Conservation (phyloP, 2,113 vertebrate genomes). For the Athene cunicularia region DNA sequence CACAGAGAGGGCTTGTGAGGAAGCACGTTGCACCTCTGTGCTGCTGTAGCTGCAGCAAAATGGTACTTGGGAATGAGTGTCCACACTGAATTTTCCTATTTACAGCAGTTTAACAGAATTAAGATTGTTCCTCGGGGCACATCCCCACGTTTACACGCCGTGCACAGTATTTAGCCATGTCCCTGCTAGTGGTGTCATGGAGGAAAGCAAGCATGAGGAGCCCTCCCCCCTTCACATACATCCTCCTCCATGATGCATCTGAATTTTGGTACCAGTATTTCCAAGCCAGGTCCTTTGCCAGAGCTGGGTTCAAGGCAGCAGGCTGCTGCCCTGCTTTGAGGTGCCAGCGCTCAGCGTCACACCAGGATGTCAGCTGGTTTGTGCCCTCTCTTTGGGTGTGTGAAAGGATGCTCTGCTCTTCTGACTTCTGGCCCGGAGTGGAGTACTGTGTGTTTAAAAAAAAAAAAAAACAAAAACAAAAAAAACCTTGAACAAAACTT, state of each 20-base stretch:
- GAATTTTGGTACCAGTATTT: not conserved
- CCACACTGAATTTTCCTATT: not conserved
- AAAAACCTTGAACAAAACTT: not conserved
- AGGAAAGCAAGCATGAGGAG: not conserved
- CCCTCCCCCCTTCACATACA: not conserved
- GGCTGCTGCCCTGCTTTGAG: not conserved
- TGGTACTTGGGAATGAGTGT: not conserved
- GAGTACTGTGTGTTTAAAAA: not conserved
- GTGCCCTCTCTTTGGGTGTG: not conserved
- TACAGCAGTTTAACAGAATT: not conserved
- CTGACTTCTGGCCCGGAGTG: not conserved
- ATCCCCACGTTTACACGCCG: rapidly evolving
- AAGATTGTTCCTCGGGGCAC: not conserved
- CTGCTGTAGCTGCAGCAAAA: not conserved
- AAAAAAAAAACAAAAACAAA: not conserved
- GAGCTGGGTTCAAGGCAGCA: not conserved
- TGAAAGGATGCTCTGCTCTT: not conserved
- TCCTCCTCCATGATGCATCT: not conserved
- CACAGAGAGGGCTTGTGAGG: not conserved
- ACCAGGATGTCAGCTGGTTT: not conserved
- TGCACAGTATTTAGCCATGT: not conserved
- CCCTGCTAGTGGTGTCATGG: not conserved
- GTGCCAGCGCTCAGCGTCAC: not conserved
- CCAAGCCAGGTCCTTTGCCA: not conserved
- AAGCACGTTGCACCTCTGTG: not conserved